Base-by-base conservation (phyloP, 2,888 invertebrate species). In the Campoplex nolae region DNA sequence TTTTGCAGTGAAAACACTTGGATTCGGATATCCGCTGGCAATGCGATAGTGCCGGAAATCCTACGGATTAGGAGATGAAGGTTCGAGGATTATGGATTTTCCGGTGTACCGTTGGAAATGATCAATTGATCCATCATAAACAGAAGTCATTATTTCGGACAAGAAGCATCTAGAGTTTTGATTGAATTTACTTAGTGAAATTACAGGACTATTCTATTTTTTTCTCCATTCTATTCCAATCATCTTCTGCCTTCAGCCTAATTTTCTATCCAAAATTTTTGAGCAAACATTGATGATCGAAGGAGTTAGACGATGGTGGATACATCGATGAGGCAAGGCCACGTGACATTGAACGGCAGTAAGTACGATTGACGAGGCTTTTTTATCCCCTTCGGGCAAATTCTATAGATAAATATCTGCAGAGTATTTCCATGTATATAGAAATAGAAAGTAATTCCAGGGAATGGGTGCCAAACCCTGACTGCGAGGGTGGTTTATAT, bases 401-500 rank as follows among this genome's bases (percentile, higher is more conserved):
- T 71, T 65, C 75, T 38, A 77, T 48, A 71, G 51, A 76, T 51
- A 62, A 83, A 51, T 71, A 23, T 18, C 28, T 23, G 23, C 23
- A 23, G 23, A 23, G 23, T 23, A 23, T 23, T 23, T 23, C 23
- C 23, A 23, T 51, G 23, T 42, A 42, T 42, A 42, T 42, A 42
- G 23, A 67, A 38, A 51, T 45, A 65, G 45, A 71, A 81, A 73
- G 73, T 81, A 81, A 81, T 81, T 77, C 23, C 56, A 67, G 62
- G 2, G 58, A 62, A 76, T 76, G 71, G 77, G 70, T 23, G 71
- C 13, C 76, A 48, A 11, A 62, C 16, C 62, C 16, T 62, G 76
- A 62, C 45, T 38, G 38, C 48, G 76, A 77, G 83, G 83, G 83
- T 67, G 58, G 81, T 73, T 75, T 79, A 67, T 74, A 73, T 74